Evolutionary conservation across 2,888 invertebrate species (phyloP).

Genomic region (Eudemis profundana): DNA sequence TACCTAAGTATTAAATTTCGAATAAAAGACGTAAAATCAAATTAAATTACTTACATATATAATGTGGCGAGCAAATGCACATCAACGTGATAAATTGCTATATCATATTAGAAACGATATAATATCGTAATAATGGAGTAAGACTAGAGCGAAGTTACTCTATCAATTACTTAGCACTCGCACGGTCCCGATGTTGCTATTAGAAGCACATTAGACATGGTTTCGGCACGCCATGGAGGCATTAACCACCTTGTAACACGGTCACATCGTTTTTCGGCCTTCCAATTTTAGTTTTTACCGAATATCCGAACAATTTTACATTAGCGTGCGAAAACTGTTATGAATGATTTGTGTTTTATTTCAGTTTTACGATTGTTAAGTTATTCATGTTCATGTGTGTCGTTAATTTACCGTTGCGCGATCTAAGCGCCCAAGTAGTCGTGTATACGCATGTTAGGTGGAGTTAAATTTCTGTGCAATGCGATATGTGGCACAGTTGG

Average conservation of each 20-base stretch:
- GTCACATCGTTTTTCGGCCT: constrained; percentile 78
- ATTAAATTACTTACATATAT: background rate
- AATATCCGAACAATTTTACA: constrained; percentile 65
- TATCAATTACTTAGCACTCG: constrained; percentile 81
- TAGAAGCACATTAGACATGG: constrained; percentile 81
- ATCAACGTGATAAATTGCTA: constrained; percentile 9
- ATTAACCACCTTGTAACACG: constrained; percentile 80
- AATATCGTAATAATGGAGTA: constrained; percentile 26
- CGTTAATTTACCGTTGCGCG: constrained; percentile 63
- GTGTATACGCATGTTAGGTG: constrained; percentile 37
- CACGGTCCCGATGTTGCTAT: constrained; percentile 74
- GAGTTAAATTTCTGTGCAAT: constrained; percentile 25
- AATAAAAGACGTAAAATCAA: background rate
- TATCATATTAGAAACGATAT: constrained; percentile 30
- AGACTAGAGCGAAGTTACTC: constrained; percentile 60
- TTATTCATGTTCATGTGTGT: constrained; percentile 44
- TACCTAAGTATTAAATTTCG: too few relatives aligned
- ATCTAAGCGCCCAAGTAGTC: constrained; percentile 35
- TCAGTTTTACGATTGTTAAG: constrained; percentile 54
- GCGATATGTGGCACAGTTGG: constrained; percentile 14
- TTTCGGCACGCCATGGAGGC: constrained; percentile 77
- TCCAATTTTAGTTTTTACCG: constrained; percentile 77
- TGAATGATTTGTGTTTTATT: constrained; percentile 58
- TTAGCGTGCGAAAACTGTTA: constrained; percentile 72
- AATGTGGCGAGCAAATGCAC: background rate